Conservation (phyloP, 2,888 invertebrate genomes). For the Gonocerus acuteangulatus region DNA sequence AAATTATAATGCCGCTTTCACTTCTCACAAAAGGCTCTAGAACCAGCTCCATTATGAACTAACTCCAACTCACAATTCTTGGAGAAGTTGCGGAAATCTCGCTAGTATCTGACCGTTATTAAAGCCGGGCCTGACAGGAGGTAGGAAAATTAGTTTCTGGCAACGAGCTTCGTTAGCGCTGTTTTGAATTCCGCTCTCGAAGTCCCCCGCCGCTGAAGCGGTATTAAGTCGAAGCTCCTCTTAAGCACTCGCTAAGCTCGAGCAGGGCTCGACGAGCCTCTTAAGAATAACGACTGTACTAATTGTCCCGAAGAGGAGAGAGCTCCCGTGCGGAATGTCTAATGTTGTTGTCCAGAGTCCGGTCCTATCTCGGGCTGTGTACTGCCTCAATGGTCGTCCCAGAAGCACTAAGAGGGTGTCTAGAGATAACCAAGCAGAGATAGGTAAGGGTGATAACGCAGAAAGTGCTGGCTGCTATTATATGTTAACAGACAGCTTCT, state of each 20-base stretch:
- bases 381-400: too few relatives aligned
- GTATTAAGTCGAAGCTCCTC: background rate
- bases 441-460: too few relatives aligned
- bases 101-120: background rate
- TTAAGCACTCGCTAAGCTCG: background rate
- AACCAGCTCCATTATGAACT: too few relatives aligned
- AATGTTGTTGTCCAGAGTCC: too few relatives aligned
- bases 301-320: background rate
- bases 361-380: too few relatives aligned
- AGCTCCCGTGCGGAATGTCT: background rate
- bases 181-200: background rate
- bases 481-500: too few relatives aligned
- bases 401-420: too few relatives aligned
- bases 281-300: background rate
- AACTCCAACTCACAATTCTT: too few relatives aligned
- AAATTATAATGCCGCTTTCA: too few relatives aligned
- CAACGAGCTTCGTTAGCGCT: background rate
- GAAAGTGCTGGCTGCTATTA: too few relatives aligned
- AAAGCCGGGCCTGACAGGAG: background rate
- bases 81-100: background rate
- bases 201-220: background rate
- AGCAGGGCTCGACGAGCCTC: background rate
- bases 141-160: background rate
- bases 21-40: too few relatives aligned
- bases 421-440: too few relatives aligned